Evolutionary conservation across 1,140 invertebrate genomes (phyloP), one percentile per base, ranked within the genome.

Genomic region (Drosophila guanche): DNA sequence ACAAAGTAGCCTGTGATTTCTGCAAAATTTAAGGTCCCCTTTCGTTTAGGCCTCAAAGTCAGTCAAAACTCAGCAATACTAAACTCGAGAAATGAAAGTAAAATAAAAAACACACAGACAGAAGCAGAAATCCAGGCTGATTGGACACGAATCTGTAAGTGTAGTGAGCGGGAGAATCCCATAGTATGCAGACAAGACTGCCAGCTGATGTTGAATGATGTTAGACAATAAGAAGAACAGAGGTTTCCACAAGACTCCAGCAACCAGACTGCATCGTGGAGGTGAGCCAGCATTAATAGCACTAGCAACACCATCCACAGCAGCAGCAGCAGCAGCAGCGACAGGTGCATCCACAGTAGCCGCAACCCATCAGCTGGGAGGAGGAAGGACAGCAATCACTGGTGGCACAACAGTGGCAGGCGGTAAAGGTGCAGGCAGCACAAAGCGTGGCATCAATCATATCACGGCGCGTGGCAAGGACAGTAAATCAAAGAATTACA

Each of bases 141-240:
- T 37, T 5, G 29, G 29, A 23, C 20, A 37, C 20, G 4, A 7
- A 22, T 12, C 33, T 37, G 33, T 10, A 37, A 37, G 33, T 12
- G 33, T 12, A 68, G 68, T 20, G 14, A 14, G 45, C 16, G 47
- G 63, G 43, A 40, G 48, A 51, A 37, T 45, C 29, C 8, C 8
- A 23, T 14, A 16, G 8, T 20, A 40, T 23, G 16, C 33, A 46
- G 37, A 27, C 58, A 20, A 20, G 29, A 53, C 47, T 29, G 48
- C 61, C 59, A 79, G 71, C 75, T 50, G 33, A 37, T 68, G 75
- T 89, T 75, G 71, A 88, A 88, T 89, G 60, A 88, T 88, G 83
- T 89, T 88, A 89, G 83, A 88, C 66, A 69, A 89, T 76, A 88
- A 89, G 84, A 88, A 88, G 53, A 76, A 42, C 54, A 88, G 75